These are phyloP conservation scores for Strigamia crassipes DNA, from an alignment of 2,888 invertebrate species.

Conservation along the genomic window DNA sequence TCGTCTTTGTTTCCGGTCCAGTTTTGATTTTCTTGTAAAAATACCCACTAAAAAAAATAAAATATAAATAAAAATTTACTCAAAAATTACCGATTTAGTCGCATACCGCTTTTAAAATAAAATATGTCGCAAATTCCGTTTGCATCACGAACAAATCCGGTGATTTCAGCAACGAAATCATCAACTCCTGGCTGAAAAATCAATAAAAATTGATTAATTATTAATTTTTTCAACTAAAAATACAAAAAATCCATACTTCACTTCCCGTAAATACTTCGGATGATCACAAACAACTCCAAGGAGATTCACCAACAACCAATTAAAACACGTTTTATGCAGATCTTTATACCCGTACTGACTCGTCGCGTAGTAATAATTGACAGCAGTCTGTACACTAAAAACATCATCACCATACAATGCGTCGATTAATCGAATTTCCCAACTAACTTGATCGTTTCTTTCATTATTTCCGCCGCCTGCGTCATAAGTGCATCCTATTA, in stretches of 20 bases:
- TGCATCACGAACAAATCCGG: constrained; percentile 74
- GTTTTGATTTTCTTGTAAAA: constrained; percentile 63
- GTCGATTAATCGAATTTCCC: not conserved
- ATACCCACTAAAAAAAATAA: constrained; percentile 65
- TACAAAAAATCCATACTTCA: constrained; percentile 58
- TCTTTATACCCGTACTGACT: constrained; percentile 71
- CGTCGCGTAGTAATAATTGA: constrained; percentile 71
- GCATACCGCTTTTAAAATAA: constrained; percentile 66
- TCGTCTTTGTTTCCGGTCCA: constrained; percentile 59
- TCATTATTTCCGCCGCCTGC: constrained; percentile 74
- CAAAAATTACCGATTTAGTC: not conserved
- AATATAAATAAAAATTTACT: not conserved
- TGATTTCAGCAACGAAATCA: constrained; percentile 68
- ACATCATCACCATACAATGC: constrained; percentile 37
- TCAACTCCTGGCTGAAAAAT: constrained; percentile 65
- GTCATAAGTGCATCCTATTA: constrained; percentile 70
- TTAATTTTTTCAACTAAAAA: not conserved
- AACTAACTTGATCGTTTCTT: constrained; percentile 72
- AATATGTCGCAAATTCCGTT: constrained; percentile 77
- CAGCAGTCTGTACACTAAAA: constrained; percentile 65
- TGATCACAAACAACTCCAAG: constrained; percentile 67
- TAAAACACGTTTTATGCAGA: constrained; percentile 63
- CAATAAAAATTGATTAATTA: not conserved
- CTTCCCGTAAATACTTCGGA: constrained; percentile 65
- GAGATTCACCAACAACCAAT: constrained; percentile 73